phyloP scores from a whole-genome alignment of 2,113 vertebrate genomes.

The Zapornia atra region DNA sequence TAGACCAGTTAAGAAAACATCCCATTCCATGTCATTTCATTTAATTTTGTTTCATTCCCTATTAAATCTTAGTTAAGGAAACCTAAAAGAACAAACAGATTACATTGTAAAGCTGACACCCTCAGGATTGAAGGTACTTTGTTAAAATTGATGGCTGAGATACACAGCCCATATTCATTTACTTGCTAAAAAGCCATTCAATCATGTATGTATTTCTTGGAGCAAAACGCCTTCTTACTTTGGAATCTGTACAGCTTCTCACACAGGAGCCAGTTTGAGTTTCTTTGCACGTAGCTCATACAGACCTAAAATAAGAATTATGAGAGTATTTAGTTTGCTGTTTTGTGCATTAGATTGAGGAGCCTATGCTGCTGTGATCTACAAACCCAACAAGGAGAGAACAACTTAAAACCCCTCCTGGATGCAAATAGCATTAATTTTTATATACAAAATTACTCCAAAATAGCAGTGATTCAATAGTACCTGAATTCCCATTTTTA shows the following conservation, averaged over 20 bases:
- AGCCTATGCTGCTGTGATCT: neutral
- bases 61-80: neutral
- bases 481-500: neutral
- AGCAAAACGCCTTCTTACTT: neutral
- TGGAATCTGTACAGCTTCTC: neutral
- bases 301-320: neutral
- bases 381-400: neutral
- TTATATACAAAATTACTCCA: neutral
- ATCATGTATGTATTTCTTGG: neutral
- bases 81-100: neutral
- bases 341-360: neutral
- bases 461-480: neutral
- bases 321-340: neutral
- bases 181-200: neutral
- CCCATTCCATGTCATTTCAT: neutral
- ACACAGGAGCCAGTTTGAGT: neutral
- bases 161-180: neutral
- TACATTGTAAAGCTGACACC: neutral
- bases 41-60: neutral
- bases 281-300: neutral
- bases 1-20: neutral
- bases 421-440: neutral
- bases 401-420: neutral
- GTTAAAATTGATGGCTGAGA: neutral
- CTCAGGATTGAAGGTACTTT: neutral